A percentile compares a stretch with the other conserved stretches of the same genome.
Conservation (phyloP, 2,797 vertebrate genomes). For the Nothura maculosa region DNA sequence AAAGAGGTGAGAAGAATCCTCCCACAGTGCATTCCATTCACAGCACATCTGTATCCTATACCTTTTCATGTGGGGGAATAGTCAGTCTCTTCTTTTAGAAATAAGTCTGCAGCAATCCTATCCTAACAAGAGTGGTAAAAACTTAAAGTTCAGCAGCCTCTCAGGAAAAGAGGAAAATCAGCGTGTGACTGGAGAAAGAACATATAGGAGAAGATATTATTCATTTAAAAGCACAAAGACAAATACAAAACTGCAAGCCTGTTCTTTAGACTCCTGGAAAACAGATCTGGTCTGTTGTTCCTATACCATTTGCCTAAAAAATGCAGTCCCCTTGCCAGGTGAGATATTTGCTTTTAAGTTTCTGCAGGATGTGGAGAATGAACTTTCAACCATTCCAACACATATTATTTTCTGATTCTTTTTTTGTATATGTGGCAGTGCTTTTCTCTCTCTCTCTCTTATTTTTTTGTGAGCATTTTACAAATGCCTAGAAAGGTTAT, state of each 20-base stretch:
- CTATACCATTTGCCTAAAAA: slow-evolving; percentile 49
- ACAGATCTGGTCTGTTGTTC: slow-evolving; percentile 11
- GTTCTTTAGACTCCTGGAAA: slow-evolving; percentile 25
- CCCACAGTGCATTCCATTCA: neutral
- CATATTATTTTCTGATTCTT: neutral
- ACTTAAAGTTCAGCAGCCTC: neutral
- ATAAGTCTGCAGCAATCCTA: neutral
- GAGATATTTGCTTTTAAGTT: slow-evolving; percentile 40
- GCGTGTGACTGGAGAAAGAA: neutral
- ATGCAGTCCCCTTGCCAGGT: slow-evolving; percentile 47
- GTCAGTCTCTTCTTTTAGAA: neutral
- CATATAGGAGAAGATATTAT: neutral
- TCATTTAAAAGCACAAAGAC: slow-evolving; percentile 26
- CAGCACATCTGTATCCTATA: neutral
- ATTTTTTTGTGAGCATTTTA: neutral
- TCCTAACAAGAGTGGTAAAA: neutral
- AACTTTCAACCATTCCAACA: neutral
- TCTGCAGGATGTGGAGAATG: neutral
- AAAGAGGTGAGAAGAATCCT: neutral
- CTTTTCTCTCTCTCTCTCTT: neutral
- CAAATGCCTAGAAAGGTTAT: neutral
- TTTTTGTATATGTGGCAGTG: neutral
- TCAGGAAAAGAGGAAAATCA: slow-evolving; percentile 65
- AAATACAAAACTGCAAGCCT: slow-evolving; percentile 29
- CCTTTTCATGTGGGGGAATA: neutral